These are phyloP conservation scores for Drosophila leontia DNA, from an alignment of 1,140 invertebrate species.

Conservation along the genomic window DNA sequence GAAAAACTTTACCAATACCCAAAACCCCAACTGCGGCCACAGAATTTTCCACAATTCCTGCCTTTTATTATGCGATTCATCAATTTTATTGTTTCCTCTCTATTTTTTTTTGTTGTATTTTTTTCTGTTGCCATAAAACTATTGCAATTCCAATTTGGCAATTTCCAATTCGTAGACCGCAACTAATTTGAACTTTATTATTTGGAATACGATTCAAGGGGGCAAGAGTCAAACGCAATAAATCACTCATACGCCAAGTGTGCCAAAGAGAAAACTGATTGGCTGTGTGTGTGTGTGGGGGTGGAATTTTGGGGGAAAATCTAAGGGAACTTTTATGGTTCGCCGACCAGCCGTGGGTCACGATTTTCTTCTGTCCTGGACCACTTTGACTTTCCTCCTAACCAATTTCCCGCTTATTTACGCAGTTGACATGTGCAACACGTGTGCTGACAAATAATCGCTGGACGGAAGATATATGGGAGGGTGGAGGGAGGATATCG, in stretches of 20 bases:
- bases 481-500: not conserved
- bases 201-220: slow-evolving; percentile 47
- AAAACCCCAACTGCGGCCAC: slow-evolving; percentile 1
- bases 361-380: slow-evolving; percentile 17
- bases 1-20: slow-evolving; percentile 22
- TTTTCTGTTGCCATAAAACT: slow-evolving; percentile 49
- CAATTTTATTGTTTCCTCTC: slow-evolving; percentile 62
- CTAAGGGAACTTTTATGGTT: slow-evolving; percentile 56
- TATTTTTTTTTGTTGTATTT: not conserved
- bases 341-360: slow-evolving; percentile 28
- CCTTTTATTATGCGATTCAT: slow-evolving; percentile 57
- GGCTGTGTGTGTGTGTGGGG: not conserved
- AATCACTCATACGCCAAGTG: slow-evolving; percentile 76
- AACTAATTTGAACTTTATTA: slow-evolving; percentile 83
- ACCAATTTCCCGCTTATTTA: slow-evolving; percentile 75
- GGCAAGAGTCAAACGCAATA: slow-evolving; percentile 58
- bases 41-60: slow-evolving; percentile 12
- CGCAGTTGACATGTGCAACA: slow-evolving; percentile 75
- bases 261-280: slow-evolving; percentile 35
- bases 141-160: slow-evolving; percentile 55
- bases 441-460: slow-evolving; percentile 71
- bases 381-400: slow-evolving; percentile 19
- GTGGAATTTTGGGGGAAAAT: not conserved
- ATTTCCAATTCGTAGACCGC: slow-evolving; percentile 73
- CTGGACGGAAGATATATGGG: slow-evolving; percentile 1